These are phyloP conservation scores for Paradisaea rubra DNA, from an alignment of 2,113 vertebrate species.

Conservation along the genomic window DNA sequence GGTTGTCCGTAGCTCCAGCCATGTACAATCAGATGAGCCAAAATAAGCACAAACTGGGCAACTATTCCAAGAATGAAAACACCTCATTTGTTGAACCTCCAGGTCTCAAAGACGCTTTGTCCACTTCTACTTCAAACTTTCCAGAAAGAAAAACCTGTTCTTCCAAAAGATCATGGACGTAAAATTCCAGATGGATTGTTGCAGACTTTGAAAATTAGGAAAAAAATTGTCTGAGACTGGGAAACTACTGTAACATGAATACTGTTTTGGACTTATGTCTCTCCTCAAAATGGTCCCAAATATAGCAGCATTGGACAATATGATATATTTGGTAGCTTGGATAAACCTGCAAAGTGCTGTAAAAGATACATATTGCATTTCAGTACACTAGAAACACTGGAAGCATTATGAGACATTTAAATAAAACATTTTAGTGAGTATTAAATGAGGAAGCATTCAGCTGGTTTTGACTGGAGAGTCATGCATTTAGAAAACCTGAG, in stretches of 20 bases:
- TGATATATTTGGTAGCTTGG: conserved; percentile 6
- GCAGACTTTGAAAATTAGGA: neutral
- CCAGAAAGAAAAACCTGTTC: conserved; percentile 26
- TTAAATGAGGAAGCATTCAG: conserved; percentile 38
- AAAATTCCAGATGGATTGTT: conserved; percentile 54
- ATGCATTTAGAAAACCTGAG: conserved; percentile 22
- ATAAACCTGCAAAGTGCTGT: neutral
- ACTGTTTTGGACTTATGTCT: neutral
- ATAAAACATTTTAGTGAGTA: conserved; percentile 12
- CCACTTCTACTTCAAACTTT: conserved; percentile 42
- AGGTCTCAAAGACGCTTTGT: conserved; percentile 56
- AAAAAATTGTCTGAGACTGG: neutral
- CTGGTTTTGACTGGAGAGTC: conserved; percentile 33
- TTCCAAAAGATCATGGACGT: conserved; percentile 12
- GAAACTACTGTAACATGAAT: neutral
- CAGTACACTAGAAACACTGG: conserved; percentile 17
- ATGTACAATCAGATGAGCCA: neutral
- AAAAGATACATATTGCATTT: conserved; percentile 6
- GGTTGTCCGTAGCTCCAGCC: neutral
- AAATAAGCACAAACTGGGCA: conserved; percentile 43
- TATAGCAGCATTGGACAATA: neutral
- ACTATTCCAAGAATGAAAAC: conserved; percentile 48
- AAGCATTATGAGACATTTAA: conserved; percentile 4
- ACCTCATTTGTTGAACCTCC: conserved; percentile 51
- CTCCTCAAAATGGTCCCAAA: neutral